Base-by-base conservation (phyloP, 2,888 invertebrate genomes). In the Pycnomerus fuliginosus region DNA sequence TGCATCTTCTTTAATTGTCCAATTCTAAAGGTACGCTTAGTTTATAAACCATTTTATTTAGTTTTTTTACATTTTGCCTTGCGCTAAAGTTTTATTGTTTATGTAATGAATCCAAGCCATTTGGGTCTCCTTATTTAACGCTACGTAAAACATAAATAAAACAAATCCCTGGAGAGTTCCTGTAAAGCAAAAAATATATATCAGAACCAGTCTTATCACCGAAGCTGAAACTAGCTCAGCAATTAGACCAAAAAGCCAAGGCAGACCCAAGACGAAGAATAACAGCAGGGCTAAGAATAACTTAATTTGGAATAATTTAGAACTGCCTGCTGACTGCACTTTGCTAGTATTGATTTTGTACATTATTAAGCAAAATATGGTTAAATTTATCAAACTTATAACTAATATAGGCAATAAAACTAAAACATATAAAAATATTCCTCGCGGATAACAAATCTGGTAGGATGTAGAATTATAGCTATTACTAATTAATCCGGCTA, bases 261-360 rank as follows among this genome's bases (percentile, higher is more conserved):
- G 80, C 12, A 82, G 60, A 3, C 82, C 82, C 39, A 82, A 75
- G 14, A 82, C 68, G 48, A 80, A 82, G 36, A 80, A 81, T 13
- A 82, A 65, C 24, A 82, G 60, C 51, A 80, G 75, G 27, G 79
- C 80, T 16, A 82, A 74, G 17, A 78, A 76, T 3, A 80, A 71
- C 58, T 81, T 80, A 3, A 78, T 68, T 16, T 76, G 55, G 1
- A 77, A 72, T 45, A 78, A 74, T 45, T 73, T 64, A 38, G 76
- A 76, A 17, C 47, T 53, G 15, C 53, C 52, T 11, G 53, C 39
- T 16, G 58, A 41, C 47, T 62, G 58, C 1, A 61, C 50, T 8
- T 57, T 60, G n/a, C 52, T 60, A 1, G 75, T 73, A 52, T 77
- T 76, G 10, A 73, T 55, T 41, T 68, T 67, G 25, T 76, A 75